Conservation (phyloP, 2,888 invertebrate genomes). For the Slavum lentiscoides region DNA sequence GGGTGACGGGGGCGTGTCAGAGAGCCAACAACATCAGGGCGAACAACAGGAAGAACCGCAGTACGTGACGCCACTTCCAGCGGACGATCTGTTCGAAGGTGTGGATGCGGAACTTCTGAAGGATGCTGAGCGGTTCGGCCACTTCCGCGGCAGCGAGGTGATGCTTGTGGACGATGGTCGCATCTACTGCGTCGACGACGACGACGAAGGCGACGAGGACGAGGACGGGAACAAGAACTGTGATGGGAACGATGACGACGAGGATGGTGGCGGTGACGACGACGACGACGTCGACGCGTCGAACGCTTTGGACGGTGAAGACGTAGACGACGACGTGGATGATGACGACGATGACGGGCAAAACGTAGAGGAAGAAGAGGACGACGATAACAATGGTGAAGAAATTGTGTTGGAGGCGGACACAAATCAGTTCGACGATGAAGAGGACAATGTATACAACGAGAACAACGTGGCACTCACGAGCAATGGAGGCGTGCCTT, state of each 20-base stretch:
- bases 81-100: conserved; percentile 23
- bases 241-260: neutral
- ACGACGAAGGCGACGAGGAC: neutral
- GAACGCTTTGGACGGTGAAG: neutral
- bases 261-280: neutral
- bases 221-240: neutral
- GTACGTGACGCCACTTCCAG: conserved; percentile 39
- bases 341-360: conserved; percentile 15
- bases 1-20: neutral
- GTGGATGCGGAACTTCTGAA: conserved; percentile 33
- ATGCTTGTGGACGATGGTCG: neutral
- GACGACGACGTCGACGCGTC: conserved; percentile 63
- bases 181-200: neutral
- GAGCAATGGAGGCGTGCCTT: conserved; percentile 12
- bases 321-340: conserved; percentile 1
- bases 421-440: conserved; percentile 17
- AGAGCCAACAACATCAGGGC: neutral
- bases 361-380: conserved; percentile 62
- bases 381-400: conserved; percentile 64
- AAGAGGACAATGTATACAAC: conserved; percentile 12
- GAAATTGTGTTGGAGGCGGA: conserved; percentile 38
- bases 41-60: conserved; percentile 19
- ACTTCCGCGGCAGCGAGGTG: neutral
- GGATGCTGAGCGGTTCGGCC: conserved; percentile 17
- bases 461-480: neutral